phyloP scores from a whole-genome alignment of 2,113 vertebrate species.

The Brachyistius frenatus region DNA sequence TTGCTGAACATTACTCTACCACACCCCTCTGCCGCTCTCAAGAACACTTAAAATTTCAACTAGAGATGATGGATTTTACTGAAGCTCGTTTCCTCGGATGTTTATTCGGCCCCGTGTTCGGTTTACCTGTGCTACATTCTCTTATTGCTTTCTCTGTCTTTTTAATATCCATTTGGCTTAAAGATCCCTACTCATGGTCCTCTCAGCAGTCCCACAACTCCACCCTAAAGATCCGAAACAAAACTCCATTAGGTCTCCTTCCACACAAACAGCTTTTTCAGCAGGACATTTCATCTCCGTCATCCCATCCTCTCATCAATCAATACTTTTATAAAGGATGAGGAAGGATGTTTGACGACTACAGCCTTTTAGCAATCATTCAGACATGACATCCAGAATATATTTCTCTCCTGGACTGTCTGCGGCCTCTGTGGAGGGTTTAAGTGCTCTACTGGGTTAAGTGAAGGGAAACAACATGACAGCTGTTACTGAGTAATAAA shows the following conservation, averaged over 20 bases:
- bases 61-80: neutral
- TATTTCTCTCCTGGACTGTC: neutral
- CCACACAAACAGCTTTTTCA: slow-evolving; percentile 22
- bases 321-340: slow-evolving; percentile 29
- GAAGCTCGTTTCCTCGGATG: neutral
- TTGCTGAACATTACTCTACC: neutral
- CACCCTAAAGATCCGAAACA: slow-evolving; percentile 19
- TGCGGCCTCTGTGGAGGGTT: too few relatives aligned
- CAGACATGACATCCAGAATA: slow-evolving; percentile 31
- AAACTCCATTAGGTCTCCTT: slow-evolving; percentile 33
- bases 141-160: neutral
- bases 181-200: neutral
- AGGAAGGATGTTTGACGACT: slow-evolving; percentile 36
- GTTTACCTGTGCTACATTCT: neutral
- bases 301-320: slow-evolving; percentile 24
- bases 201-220: neutral
- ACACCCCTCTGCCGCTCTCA: neutral
- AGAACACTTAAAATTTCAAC: neutral
- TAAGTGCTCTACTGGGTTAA: neutral
- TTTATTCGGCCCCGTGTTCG: neutral
- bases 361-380: slow-evolving; percentile 34
- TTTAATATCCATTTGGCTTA: neutral
- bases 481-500: slow-evolving; percentile 21
- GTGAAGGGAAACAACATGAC: slow-evolving; percentile 24
- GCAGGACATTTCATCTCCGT: slow-evolving; percentile 31